Conservation (phyloP, 2,888 invertebrate species). For the Acrocyrtus sp. region DNA sequence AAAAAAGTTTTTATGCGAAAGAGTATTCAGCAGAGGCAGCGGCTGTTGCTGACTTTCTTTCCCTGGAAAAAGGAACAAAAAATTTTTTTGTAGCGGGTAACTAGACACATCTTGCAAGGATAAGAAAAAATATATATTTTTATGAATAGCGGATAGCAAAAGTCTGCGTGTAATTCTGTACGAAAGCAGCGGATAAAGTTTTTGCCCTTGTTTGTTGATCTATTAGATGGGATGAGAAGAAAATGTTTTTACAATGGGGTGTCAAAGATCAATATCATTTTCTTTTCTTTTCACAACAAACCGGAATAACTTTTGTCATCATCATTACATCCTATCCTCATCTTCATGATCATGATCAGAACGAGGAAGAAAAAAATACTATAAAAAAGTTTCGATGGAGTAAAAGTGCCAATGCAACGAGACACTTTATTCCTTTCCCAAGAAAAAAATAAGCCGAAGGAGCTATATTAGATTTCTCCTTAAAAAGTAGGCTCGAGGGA, state of each 20-base stretch:
- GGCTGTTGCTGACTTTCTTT: background rate
- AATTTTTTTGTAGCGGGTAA: background rate
- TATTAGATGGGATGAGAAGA: constrained; percentile 44
- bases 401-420: background rate
- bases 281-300: constrained; percentile 25
- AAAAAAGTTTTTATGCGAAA: too few relatives aligned
- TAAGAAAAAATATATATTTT: background rate
- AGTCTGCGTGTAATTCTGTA: background rate
- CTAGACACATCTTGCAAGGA: background rate
- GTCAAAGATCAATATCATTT: constrained; percentile 60
- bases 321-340: background rate
- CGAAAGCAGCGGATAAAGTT: background rate
- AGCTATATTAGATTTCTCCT: constrained; percentile 45
- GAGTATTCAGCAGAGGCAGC: background rate
- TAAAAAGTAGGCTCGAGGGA: constrained; percentile 38
- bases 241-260: constrained; percentile 61
- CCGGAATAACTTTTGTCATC: constrained; percentile 25
- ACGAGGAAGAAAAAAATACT: too few relatives aligned
- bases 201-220: constrained; percentile 1
- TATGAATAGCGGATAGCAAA: background rate
- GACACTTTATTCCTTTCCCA: background rate
- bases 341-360: constrained; percentile 4
- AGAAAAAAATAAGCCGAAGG: background rate
- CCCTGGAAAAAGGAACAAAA: background rate
- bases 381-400: too few relatives aligned